phyloP scores from a whole-genome alignment of 1,140 invertebrate species.

The Antheraea pernyi region DNA sequence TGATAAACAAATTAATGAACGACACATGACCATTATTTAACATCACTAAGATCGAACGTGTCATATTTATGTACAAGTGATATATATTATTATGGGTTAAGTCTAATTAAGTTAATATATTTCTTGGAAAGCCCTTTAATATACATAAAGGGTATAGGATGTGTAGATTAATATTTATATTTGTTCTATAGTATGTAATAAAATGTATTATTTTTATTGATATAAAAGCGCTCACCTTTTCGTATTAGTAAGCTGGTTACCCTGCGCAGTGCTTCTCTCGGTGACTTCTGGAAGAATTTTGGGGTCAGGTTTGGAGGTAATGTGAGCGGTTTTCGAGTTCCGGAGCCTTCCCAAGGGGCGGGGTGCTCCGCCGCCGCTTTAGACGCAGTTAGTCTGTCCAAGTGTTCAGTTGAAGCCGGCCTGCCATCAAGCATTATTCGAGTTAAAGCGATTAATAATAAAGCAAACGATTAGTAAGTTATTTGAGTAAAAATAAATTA shows the following conservation, averaged over 20 bases:
- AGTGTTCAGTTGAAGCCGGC: slow-evolving; percentile 90
- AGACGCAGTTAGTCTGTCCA: slow-evolving; percentile 84
- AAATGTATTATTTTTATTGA: no score
- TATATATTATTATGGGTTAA: no score
- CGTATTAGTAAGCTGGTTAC: slow-evolving; percentile 93
- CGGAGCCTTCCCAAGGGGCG: slow-evolving; percentile 77
- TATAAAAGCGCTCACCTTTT: slow-evolving; percentile 82
- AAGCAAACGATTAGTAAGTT: background rate
- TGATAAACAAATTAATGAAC: no score
- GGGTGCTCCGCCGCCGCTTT: slow-evolving; percentile 70
- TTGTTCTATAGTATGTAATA: no score
- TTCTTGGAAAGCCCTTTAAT: no score
- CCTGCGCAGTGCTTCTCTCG: slow-evolving; percentile 89
- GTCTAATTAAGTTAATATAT: no score
- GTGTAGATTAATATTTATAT: no score
- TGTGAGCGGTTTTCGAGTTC: slow-evolving; percentile 86
- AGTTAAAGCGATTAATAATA: slow-evolving; percentile 6
- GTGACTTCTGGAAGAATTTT: slow-evolving; percentile 92
- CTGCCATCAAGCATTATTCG: slow-evolving; percentile 52
- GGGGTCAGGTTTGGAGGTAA: slow-evolving; percentile 90
- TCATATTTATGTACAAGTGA: no score
- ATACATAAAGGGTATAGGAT: no score
- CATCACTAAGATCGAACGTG: no score
- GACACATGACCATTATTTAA: no score
- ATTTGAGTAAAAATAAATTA: background rate